Percentiles rank a stretch among this genome's conserved stretches.
These are phyloP conservation scores for Stramonita haemastoma DNA, from an alignment of 2,888 invertebrate genomes.

Conservation along the genomic window DNA sequence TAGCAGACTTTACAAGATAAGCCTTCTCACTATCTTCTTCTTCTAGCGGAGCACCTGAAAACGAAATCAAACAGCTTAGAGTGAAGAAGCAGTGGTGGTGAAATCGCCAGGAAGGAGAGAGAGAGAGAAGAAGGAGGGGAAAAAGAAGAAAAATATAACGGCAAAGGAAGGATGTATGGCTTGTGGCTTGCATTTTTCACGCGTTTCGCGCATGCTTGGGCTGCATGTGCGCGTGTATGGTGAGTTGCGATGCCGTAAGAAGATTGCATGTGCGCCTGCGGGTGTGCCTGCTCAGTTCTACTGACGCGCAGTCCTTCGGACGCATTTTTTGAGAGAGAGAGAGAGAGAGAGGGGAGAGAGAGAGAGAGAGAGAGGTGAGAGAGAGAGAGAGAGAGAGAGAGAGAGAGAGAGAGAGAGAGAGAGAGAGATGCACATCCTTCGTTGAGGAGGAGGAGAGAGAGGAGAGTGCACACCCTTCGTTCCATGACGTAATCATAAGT, in stretches of 20 bases:
- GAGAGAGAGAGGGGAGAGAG: neutral
- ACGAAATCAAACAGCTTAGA: no score
- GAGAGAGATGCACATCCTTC: neutral
- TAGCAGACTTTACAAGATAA: no score
- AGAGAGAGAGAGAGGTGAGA: conserved; percentile 5
- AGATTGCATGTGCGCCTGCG: neutral
- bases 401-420: conserved; percentile 9
- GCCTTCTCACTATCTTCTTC: no score
- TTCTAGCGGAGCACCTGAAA: no score
- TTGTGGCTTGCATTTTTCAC: conserved; percentile 16
- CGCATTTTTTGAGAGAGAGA: no score
- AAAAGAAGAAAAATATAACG: neutral
- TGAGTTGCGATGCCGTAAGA: neutral
- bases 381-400: neutral
- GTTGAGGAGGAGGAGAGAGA: neutral
- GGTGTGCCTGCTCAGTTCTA: no score
- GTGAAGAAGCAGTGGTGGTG: neutral
- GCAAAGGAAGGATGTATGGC: neutral
- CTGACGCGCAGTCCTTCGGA: no score
- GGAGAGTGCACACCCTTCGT: neutral
- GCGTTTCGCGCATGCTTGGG: conserved; percentile 31
- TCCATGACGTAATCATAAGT: neutral
- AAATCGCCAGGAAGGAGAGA: neutral
- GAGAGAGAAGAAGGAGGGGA: neutral
- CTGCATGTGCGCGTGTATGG: conserved; percentile 5